Conservation (phyloP, 2,888 invertebrate species). For the Morpho deidamia region DNA sequence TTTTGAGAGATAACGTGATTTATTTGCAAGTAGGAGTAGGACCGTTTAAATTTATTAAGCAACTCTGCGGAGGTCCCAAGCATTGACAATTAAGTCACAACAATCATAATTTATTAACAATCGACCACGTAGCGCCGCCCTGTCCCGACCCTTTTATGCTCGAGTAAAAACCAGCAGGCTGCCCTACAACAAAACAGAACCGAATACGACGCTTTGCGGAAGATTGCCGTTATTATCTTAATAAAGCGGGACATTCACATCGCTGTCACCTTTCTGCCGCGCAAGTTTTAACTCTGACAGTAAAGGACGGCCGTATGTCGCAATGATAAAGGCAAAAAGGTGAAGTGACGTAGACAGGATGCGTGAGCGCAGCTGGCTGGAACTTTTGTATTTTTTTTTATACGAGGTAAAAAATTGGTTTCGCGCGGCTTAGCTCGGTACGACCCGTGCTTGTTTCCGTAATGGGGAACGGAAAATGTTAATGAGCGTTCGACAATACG, state of each 20-base stretch:
- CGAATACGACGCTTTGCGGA: constrained; percentile 58
- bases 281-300: constrained; percentile 24
- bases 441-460: constrained; percentile 57
- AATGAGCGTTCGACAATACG: constrained; percentile 57
- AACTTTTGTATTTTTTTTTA: constrained; percentile 58
- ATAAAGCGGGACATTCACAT: constrained; percentile 36
- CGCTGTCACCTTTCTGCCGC: constrained; percentile 46
- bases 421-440: constrained; percentile 64
- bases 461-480: constrained; percentile 69
- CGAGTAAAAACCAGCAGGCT: constrained; percentile 50
- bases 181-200: constrained; percentile 51
- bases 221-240: constrained; percentile 64
- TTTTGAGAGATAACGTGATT: constrained; percentile 10
- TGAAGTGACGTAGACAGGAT: constrained; percentile 72
- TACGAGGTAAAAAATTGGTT: constrained; percentile 58
- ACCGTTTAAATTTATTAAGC: constrained; percentile 17
- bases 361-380: constrained; percentile 74
- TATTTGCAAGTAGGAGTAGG: constrained; percentile 18
- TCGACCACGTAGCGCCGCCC: constrained; percentile 33
- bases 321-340: constrained; percentile 62
- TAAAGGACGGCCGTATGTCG: constrained; percentile 48
- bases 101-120: constrained; percentile 58
- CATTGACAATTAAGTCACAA: constrained; percentile 35
- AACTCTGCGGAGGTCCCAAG: constrained; percentile 13
- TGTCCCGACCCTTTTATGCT: constrained; percentile 40